These are phyloP conservation scores for Pungitius pungitius DNA, from an alignment of 2,113 vertebrate genomes.

Conservation along the genomic window DNA sequence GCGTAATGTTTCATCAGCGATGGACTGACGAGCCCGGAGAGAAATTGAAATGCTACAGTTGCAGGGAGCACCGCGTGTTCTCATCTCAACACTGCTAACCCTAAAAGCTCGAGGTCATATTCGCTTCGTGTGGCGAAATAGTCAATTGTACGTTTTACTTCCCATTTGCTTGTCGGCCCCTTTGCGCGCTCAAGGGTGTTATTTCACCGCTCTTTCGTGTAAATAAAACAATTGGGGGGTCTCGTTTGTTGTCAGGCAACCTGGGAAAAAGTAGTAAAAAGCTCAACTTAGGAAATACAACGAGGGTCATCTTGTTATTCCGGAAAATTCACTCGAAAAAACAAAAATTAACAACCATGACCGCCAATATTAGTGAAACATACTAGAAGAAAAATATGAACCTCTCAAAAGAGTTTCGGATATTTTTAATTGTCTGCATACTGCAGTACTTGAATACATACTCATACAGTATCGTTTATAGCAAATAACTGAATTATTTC, in stretches of 20 bases:
- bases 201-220: constrained; percentile 6
- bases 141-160: constrained; percentile 12
- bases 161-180: background rate
- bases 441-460: constrained; percentile 84
- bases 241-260: constrained; percentile 21
- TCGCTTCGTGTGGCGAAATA: constrained; percentile 6
- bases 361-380: constrained; percentile 69
- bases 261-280: constrained; percentile 29
- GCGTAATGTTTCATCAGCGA: constrained; percentile 11
- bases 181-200: background rate
- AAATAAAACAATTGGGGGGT: constrained; percentile 41
- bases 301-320: constrained; percentile 64
- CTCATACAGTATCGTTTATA: constrained; percentile 85
- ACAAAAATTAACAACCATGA: constrained; percentile 64
- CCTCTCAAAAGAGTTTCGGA: constrained; percentile 75
- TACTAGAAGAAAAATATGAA: constrained; percentile 74
- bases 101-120: constrained; percentile 27
- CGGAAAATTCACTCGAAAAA: constrained; percentile 69
- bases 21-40: constrained; percentile 12
- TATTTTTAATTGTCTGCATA: constrained; percentile 82
- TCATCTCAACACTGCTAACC: too few relatives aligned
- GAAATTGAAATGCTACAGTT: constrained; percentile 60
- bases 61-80: constrained; percentile 20
- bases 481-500: constrained; percentile 84
- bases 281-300: constrained; percentile 62